A percentile compares a stretch with the other conserved stretches of the same genome.
Conservation (phyloP, 2,797 vertebrate species). For the Odontamblyopus rebecca region DNA sequence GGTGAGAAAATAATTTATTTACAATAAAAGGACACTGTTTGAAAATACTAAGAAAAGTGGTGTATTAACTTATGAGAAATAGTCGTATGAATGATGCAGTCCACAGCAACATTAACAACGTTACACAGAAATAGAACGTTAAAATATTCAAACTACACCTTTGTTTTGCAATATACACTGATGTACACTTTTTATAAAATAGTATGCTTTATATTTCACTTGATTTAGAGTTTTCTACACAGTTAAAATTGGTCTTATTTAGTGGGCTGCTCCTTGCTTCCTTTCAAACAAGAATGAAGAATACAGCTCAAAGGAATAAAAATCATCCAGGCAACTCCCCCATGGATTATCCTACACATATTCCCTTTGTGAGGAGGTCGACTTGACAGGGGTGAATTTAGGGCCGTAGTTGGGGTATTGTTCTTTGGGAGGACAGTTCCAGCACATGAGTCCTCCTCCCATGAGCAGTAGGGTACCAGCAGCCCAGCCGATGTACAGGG, state of each 20-base stretch:
- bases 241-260: not conserved
- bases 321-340: not conserved
- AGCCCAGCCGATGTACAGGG: slow-evolving; percentile 92
- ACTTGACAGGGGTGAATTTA: slow-evolving; percentile 63
- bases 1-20: slow-evolving; percentile 46
- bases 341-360: slow-evolving; percentile 58
- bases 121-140: not conserved
- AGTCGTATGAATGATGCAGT: not conserved
- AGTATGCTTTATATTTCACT: not conserved
- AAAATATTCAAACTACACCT: not conserved
- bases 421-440: slow-evolving; percentile 73
- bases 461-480: slow-evolving; percentile 80
- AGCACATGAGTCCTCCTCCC: slow-evolving; percentile 85
- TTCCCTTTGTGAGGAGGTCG: slow-evolving; percentile 59
- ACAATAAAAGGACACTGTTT: slow-evolving; percentile 20
- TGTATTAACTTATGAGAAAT: not conserved
- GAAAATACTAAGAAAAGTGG: not conserved
- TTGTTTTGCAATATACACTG: not conserved
- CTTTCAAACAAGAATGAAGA: not conserved
- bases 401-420: slow-evolving; percentile 54
- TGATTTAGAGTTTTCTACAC: not conserved
- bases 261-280: not conserved
- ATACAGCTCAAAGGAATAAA: not conserved
- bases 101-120: not conserved
- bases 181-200: not conserved